These are phyloP conservation scores for Chymomyza costata DNA, from an alignment of 1,140 invertebrate genomes.

Conservation along the genomic window DNA sequence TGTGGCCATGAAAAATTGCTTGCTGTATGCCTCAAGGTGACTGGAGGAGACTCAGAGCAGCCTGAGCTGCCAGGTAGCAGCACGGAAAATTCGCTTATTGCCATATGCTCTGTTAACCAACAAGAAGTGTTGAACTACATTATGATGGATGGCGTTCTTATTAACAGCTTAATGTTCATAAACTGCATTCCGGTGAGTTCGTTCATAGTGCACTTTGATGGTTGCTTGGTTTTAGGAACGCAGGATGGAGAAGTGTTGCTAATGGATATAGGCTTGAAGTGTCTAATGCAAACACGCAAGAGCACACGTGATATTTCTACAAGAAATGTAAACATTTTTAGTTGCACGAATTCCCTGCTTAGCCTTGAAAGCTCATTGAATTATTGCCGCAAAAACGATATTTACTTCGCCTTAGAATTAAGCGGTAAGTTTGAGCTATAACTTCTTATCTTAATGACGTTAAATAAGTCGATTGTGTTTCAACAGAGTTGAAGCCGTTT, in stretches of 20 bases:
- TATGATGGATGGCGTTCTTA: slow-evolving; percentile 9
- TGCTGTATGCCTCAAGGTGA: slow-evolving; percentile 31
- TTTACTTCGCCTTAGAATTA: neutral
- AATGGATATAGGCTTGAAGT: slow-evolving; percentile 41
- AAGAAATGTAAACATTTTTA: too few species aligned
- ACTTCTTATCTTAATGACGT: too few species aligned
- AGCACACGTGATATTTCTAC: too few species aligned
- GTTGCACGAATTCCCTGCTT: too few species aligned
- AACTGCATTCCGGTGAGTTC: slow-evolving; percentile 13
- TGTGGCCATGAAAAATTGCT: slow-evolving; percentile 9
- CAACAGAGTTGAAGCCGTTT: neutral
- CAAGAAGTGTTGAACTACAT: slow-evolving; percentile 41
- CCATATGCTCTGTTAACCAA: slow-evolving; percentile 31
- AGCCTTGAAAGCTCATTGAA: too few species aligned
- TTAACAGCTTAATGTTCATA: slow-evolving; percentile 7
- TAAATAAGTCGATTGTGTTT: too few species aligned
- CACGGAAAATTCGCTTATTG: slow-evolving; percentile 12
- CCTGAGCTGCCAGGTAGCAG: neutral
- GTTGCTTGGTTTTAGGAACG: slow-evolving; percentile 56
- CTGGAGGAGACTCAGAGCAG: slow-evolving; percentile 6
- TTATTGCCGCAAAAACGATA: too few species aligned
- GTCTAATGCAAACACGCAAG: neutral
- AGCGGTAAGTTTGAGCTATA: too few species aligned
- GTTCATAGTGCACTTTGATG: slow-evolving; percentile 44
- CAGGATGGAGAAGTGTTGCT: slow-evolving; percentile 40